Evolutionary conservation across 2,797 vertebrate species (phyloP).

Genomic region (Tarsius wallacei): DNA sequence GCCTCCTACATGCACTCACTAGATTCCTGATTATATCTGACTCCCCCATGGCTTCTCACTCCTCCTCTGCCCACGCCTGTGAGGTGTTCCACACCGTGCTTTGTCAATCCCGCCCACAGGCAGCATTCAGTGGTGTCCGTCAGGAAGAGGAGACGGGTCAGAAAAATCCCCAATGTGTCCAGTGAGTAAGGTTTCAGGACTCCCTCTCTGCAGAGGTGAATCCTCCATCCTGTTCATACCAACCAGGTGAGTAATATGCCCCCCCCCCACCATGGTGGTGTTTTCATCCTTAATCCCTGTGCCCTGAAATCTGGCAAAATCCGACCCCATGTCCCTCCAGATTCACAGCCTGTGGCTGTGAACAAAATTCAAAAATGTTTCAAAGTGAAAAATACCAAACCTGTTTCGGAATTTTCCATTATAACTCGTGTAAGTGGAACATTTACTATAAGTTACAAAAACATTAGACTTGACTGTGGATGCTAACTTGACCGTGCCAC

Average conservation of each 20-base stretch:
- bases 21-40: background rate
- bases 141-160: too few species aligned
- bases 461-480: background rate
- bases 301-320: background rate
- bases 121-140: too few species aligned
- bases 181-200: too few species aligned
- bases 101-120: background rate
- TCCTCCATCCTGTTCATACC: too few species aligned
- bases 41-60: background rate
- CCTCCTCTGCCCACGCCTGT: background rate
- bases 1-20: background rate
- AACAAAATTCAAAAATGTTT: background rate
- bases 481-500: background rate
- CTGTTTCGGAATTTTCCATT: background rate
- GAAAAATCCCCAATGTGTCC: too few species aligned
- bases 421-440: background rate
- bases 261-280: fast-evolving
- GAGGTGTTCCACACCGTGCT: background rate
- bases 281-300: background rate
- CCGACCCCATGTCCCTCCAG: background rate
- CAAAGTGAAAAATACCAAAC: background rate
- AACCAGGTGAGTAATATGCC: too few species aligned
- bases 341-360: background rate
- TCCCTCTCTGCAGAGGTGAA: too few species aligned
- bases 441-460: background rate